A percentile compares a stretch with the other conserved stretches of the same genome.
Evolutionary conservation across 37 sponge, comb jelly and placozoan genomes (phyloP).

Genomic region (Ianthella basta): DNA sequence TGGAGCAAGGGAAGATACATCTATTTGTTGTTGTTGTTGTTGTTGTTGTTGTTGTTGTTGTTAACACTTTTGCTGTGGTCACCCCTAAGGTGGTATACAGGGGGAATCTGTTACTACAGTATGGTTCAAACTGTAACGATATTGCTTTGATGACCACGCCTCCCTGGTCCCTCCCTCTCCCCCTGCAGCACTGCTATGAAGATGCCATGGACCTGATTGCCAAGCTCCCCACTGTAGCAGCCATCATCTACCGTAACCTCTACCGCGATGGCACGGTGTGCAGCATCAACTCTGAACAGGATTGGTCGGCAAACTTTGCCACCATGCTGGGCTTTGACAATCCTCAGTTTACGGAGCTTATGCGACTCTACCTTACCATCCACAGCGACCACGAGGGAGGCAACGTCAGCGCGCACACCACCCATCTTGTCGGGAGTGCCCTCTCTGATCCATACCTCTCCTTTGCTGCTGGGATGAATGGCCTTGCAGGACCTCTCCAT

Average conservation of each 20-base stretch:
- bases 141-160: background rate
- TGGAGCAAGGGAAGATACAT: too few species aligned
- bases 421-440: slow-evolving; percentile 93
- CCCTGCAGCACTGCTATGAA: slow-evolving; percentile 81
- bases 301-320: slow-evolving; percentile 98
- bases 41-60: too few species aligned
- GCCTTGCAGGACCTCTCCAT: slow-evolving; percentile 97
- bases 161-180: slow-evolving; percentile 29
- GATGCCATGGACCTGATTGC: slow-evolving; percentile 98
- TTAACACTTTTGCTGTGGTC: too few species aligned
- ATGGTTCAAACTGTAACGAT: too few species aligned
- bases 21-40: too few species aligned
- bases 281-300: slow-evolving; percentile 75
- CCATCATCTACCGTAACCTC: slow-evolving; percentile 86
- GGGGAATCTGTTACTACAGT: background rate
- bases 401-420: slow-evolving; percentile 96
- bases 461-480: slow-evolving; percentile 97
- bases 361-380: slow-evolving; percentile 97
- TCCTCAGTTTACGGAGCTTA: slow-evolving; percentile 79
- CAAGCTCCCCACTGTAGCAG: slow-evolving; percentile 93
- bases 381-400: slow-evolving; percentile 99
- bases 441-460: slow-evolving; percentile 98
- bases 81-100: background rate
- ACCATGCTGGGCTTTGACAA: slow-evolving; percentile 89
- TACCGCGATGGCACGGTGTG: slow-evolving; percentile 88